Evolutionary conservation across 2,797 vertebrate species (phyloP).

Genomic region (Carduelis carduelis): DNA sequence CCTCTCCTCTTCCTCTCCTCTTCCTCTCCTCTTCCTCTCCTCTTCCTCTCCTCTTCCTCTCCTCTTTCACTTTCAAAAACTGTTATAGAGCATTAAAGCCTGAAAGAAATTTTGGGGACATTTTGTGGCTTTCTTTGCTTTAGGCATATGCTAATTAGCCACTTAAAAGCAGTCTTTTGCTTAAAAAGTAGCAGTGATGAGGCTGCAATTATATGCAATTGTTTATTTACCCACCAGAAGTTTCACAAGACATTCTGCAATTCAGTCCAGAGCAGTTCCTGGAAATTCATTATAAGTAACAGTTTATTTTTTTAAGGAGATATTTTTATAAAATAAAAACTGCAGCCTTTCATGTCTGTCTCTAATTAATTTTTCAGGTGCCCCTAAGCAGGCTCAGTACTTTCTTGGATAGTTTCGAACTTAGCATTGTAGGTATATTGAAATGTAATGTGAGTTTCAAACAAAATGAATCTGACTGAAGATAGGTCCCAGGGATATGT

Average conservation of each 20-base stretch:
- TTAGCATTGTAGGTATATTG: background rate
- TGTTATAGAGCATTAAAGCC: background rate
- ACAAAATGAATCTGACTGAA: background rate
- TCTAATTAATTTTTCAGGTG: background rate
- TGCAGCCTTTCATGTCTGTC: background rate
- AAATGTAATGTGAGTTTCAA: background rate
- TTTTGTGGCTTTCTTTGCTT: background rate
- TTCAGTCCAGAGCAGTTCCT: background rate
- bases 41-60: too few relatives aligned
- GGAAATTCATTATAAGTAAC: background rate
- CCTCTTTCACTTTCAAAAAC: background rate
- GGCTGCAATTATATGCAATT: background rate
- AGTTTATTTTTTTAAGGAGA: background rate
- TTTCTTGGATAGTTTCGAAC: background rate
- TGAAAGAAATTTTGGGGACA: background rate
- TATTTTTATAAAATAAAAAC: background rate
- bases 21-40: too few relatives aligned
- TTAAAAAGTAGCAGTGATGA: background rate
- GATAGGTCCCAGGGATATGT: background rate
- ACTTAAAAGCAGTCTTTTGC: background rate
- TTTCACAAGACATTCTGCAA: background rate
- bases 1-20: too few relatives aligned
- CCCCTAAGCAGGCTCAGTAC: background rate
- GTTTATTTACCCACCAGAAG: background rate
- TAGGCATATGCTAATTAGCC: background rate